Evolutionary conservation across 2,797 vertebrate species (phyloP), one percentile per base, ranked within the genome.

Genomic region (Babyrousa celebensis): DNA sequence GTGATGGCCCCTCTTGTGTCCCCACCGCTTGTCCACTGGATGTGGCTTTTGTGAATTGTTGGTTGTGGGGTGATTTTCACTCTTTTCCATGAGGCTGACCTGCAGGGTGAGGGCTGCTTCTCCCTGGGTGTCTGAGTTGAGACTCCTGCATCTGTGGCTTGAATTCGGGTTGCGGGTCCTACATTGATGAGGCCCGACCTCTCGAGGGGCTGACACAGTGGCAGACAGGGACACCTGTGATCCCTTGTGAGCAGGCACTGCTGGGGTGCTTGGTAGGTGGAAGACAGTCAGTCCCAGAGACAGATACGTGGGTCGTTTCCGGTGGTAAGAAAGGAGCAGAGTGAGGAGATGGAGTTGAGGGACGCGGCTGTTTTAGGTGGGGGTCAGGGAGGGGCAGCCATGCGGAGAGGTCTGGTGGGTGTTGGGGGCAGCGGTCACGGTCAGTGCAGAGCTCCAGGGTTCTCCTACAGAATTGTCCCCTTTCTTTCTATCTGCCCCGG

Each of bases 291-390:
- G 70, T 58, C 62, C 40, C 12, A 11, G 6, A 85, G n/a, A 71
- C 58, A 56, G 6, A 10, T 5, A 11, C 3, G 6, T 0, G 5
- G 36, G 54, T 82, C 18, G 18, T 12, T 5, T n/a, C 20, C 10
- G 16, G 12, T 36, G n/a, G 21, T 84, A 29, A 62, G 58, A 60
- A 40, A 4, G 3, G 32, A 54, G 12, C 11, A 5, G 32, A 21
- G 18, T 29, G 10, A 60, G 54, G 75, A 25, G 72, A 32, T 65
- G 8, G 29, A 48, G n/a, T 11, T 40, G 23, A 48, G 18, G 14
- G 15, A 8, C 0, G 0, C 0, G 32, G 21, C 32, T n/a, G 2
- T 40, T 52, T 6, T 20, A n/a, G 52, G 8, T 36, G 18, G 48
- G 32, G 1, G 3, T 17, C 82, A 15, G 21, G 17, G 56, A 63